A percentile compares a stretch with the other conserved stretches of the same genome.
These are phyloP conservation scores for Cirrhinus molitorella DNA, from an alignment of 2,797 vertebrate genomes.

Conservation along the genomic window DNA sequence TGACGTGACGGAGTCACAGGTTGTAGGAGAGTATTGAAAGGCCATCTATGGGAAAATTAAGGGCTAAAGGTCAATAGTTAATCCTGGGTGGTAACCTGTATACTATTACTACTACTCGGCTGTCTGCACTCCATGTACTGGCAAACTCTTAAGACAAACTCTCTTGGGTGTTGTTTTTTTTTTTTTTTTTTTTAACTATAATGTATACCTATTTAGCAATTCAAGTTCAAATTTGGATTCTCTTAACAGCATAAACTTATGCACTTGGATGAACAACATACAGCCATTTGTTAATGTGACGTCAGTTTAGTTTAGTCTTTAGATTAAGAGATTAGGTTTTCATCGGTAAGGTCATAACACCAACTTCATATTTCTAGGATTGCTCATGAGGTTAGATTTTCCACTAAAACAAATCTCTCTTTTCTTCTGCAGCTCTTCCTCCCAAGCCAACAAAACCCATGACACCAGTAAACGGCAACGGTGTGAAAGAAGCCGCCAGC, in stretches of 20 bases:
- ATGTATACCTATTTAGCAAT: neutral
- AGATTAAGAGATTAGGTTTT: neutral
- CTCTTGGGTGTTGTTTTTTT: no score
- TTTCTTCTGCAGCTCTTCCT: conserved; percentile 88
- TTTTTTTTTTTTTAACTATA: neutral
- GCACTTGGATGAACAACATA: conserved; percentile 7
- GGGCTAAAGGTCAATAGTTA: conserved; percentile 1
- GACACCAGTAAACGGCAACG: conserved; percentile 82
- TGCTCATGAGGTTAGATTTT: neutral
- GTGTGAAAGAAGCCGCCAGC: conserved; percentile 82
- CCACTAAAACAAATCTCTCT: conserved; percentile 23
- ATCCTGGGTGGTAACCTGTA: neutral
- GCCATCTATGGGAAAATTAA: conserved; percentile 17
- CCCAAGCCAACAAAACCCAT: conserved; percentile 91
- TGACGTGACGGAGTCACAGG: neutral
- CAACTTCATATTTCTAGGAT: neutral
- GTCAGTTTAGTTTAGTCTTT: neutral
- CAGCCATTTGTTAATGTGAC: conserved; percentile 10
- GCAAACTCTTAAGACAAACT: neutral
- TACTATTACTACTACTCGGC: neutral
- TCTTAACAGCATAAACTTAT: neutral
- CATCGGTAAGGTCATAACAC: neutral
- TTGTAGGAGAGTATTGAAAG: neutral
- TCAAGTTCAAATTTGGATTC: neutral
- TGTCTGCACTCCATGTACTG: neutral